phyloP scores from a whole-genome alignment of 1,140 invertebrate genomes.

The Pseudomyrmex pallidus region DNA sequence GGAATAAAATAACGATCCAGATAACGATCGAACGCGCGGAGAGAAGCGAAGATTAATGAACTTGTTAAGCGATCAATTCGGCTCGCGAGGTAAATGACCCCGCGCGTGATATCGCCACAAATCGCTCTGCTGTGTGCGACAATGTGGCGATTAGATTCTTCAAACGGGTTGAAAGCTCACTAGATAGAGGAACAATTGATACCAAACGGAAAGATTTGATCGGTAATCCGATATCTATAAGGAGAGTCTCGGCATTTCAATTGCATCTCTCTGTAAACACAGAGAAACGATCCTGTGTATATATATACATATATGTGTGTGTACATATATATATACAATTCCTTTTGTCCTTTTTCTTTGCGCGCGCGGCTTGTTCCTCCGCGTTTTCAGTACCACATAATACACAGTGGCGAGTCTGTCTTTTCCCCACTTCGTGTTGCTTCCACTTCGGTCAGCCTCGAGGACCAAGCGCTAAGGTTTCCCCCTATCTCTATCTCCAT shows the following conservation, averaged over 20 bases:
- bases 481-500: conserved; percentile 54
- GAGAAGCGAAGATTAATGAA: conserved; percentile 40
- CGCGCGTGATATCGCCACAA: neutral
- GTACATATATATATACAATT: neutral
- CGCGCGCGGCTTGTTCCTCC: neutral
- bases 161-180: too few relatives aligned
- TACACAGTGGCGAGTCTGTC: conserved; percentile 48
- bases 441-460: conserved; percentile 62
- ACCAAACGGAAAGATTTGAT: neutral
- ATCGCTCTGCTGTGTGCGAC: neutral
- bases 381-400: conserved; percentile 3
- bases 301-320: too few relatives aligned
- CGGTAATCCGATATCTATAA: conserved; percentile 19
- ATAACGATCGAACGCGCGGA: conserved; percentile 12
- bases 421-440: conserved; percentile 60
- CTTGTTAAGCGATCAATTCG: conserved; percentile 45
- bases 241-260: too few relatives aligned
- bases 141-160: conserved; percentile 31
- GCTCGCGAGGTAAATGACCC: conserved; percentile 26
- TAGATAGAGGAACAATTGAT: neutral
- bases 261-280: neutral
- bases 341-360: neutral
- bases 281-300: conserved; percentile 14
- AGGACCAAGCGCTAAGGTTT: conserved; percentile 69
- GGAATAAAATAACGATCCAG: neutral